Percentiles rank a stretch among this genome's conserved stretches.
phyloP scores from a whole-genome alignment of 2,797 vertebrate genomes.

The Hybognathus amarus region DNA sequence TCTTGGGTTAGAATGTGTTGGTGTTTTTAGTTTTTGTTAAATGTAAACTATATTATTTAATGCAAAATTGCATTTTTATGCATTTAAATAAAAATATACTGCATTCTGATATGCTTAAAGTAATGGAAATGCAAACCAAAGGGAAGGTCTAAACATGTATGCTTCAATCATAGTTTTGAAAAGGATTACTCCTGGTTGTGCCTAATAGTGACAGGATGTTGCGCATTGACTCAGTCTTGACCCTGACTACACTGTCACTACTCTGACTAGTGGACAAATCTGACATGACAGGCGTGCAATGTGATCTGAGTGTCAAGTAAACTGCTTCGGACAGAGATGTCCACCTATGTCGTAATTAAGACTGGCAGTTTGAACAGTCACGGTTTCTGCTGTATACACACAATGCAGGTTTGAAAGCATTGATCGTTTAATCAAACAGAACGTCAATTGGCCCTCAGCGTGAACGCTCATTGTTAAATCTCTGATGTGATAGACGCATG shows the following conservation, averaged over 20 bases:
- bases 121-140: background rate
- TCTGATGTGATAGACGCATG: conserved; percentile 9
- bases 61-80: background rate
- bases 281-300: conserved; percentile 50
- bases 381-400: background rate
- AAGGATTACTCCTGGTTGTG: too few relatives aligned
- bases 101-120: background rate
- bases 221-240: conserved; percentile 17
- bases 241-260: conserved; percentile 19
- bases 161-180: background rate
- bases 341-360: conserved; percentile 45
- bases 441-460: background rate
- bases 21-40: background rate
- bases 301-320: conserved; percentile 38
- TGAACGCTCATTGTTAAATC: conserved; percentile 15
- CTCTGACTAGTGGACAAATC: conserved; percentile 54
- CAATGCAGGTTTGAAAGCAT: background rate
- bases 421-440: conserved; percentile 9
- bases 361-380: conserved; percentile 36
- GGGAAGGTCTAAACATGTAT: background rate
- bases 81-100: background rate
- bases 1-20: too few relatives aligned
- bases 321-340: conserved; percentile 41
- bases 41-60: background rate
- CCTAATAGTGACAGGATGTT: conserved; percentile 26